These are phyloP conservation scores for Ricordea florida DNA, from an alignment of 92 coral and sea anemone species.

Conservation along the genomic window DNA sequence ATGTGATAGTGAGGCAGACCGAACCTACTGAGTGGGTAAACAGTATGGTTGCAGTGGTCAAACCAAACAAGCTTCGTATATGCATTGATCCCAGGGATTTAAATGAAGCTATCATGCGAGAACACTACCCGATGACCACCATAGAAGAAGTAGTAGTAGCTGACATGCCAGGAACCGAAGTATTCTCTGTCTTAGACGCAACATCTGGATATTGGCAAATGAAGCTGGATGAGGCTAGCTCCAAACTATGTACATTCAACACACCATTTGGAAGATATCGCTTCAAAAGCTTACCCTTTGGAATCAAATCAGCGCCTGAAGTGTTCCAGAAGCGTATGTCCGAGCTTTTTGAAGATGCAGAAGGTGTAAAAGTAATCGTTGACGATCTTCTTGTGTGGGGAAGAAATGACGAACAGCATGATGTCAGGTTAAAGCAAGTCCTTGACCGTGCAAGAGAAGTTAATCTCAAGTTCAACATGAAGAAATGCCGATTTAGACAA, in stretches of 20 bases:
- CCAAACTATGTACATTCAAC: constrained; percentile 31
- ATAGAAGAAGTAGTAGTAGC: constrained; percentile 59
- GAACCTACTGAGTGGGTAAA: constrained; percentile 64
- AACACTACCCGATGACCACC: constrained; percentile 63
- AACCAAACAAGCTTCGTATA: constrained; percentile 54
- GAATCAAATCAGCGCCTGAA: constrained; percentile 44
- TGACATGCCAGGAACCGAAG: constrained; percentile 38
- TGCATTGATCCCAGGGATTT: constrained; percentile 58
- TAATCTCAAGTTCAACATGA: constrained; percentile 55
- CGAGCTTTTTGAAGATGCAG: constrained; percentile 11
- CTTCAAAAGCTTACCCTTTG: constrained; percentile 33
- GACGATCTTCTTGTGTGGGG: constrained; percentile 66
- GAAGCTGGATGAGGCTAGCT: constrained; percentile 35
- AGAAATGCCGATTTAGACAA: constrained; percentile 59
- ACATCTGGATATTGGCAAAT: constrained; percentile 63
- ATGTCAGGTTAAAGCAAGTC: constrained; percentile 55
- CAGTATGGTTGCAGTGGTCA: constrained; percentile 62
- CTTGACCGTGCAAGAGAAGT: constrained; percentile 46
- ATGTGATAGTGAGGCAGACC: constrained; percentile 37
- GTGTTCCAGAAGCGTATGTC: constrained; percentile 37
- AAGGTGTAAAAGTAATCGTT: constrained; percentile 7
- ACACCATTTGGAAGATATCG: constrained; percentile 57
- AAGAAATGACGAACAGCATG: constrained; percentile 39
- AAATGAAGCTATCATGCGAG: constrained; percentile 43
- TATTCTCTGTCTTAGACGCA: constrained; percentile 56